Percentiles rank a stretch among this genome's conserved stretches.
phyloP scores from a whole-genome alignment of 2,113 vertebrate species.

The Pomatostomus ruficeps region DNA sequence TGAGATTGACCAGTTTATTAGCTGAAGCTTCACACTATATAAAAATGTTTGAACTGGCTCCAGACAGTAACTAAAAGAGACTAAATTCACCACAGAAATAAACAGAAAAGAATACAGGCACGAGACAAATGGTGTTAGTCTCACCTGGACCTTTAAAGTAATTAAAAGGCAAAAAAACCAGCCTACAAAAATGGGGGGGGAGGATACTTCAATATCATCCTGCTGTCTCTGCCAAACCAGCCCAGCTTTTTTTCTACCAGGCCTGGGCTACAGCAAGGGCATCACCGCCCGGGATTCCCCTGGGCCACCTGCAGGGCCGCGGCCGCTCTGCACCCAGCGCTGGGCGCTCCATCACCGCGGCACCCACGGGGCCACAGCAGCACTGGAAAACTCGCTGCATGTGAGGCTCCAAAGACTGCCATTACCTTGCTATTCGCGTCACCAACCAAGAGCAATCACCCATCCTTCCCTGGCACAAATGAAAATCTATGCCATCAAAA shows the following conservation, averaged over 20 bases:
- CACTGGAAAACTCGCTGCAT: background rate
- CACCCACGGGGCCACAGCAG: background rate
- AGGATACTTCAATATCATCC: background rate
- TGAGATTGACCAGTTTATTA: background rate
- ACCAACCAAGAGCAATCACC: background rate
- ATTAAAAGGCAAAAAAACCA: background rate
- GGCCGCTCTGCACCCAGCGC: background rate
- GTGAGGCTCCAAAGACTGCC: background rate
- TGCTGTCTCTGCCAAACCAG: accelerated
- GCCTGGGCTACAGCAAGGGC: background rate
- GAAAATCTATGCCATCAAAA: background rate
- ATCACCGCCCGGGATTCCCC: accelerated
- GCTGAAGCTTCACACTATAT: background rate
- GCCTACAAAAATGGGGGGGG: background rate
- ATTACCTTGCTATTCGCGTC: background rate
- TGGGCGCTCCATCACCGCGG: accelerated
- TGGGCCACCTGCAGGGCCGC: background rate
- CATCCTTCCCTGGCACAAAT: background rate
- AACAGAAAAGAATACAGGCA: background rate
- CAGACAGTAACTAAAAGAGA: background rate
- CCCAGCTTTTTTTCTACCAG: background rate
- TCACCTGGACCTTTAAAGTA: background rate
- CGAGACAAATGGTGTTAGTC: background rate
- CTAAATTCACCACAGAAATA: background rate
- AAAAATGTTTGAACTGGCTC: background rate